Evolutionary conservation across 2,113 vertebrate genomes (phyloP).

Genomic region (Phocoena phocoena): DNA sequence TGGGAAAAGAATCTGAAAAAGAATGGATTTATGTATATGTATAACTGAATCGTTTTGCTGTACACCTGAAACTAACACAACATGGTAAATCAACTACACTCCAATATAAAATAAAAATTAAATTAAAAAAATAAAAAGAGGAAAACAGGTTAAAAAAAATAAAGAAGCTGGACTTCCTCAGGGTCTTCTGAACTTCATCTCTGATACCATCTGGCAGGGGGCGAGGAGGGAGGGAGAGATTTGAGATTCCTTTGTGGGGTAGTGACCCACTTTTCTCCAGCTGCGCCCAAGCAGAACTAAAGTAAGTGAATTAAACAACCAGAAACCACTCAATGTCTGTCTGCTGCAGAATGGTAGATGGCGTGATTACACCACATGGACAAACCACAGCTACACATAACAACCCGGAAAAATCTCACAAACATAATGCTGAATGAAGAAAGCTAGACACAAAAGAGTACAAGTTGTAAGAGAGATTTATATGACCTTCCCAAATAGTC

Average conservation of each 20-base stretch:
- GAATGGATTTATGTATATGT: neutral
- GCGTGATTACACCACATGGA: neutral
- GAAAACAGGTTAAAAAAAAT: neutral
- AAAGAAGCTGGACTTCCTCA: neutral
- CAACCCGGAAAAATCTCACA: neutral
- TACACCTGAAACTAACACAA: neutral
- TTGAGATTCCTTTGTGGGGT: neutral
- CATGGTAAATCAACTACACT: neutral
- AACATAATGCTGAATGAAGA: neutral
- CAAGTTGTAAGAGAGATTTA: neutral
- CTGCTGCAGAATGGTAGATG: neutral
- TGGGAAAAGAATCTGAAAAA: too few species aligned
- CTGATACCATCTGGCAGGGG: neutral
- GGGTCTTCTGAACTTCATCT: neutral
- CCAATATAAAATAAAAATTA: neutral
- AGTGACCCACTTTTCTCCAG: neutral
- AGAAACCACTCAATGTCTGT: neutral
- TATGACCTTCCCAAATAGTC: neutral
- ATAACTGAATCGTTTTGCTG: neutral
- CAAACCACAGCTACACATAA: neutral
- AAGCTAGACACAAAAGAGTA: neutral
- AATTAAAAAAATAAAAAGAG: neutral
- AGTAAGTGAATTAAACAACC: neutral
- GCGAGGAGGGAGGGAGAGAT: neutral
- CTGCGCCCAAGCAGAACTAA: neutral